These are phyloP conservation scores for Zygothrica quintamaculata DNA, from an alignment of 2,888 invertebrate genomes.

Conservation along the genomic window DNA sequence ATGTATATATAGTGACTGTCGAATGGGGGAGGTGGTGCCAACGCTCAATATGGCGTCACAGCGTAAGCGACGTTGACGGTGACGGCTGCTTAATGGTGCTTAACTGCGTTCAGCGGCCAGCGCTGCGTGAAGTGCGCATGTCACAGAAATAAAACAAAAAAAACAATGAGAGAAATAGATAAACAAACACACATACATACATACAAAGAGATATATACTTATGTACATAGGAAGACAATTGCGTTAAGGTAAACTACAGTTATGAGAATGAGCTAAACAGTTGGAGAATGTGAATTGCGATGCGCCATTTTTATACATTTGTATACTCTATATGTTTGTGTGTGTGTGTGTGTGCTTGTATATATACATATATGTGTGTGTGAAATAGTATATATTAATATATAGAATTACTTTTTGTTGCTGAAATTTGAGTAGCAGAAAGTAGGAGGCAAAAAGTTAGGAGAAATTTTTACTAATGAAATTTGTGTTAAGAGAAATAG, in stretches of 20 bases:
- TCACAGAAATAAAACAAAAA: conserved; percentile 47
- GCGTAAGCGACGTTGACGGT: conserved; percentile 19
- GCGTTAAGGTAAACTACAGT: conserved; percentile 43
- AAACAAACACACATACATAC: conserved; percentile 15
- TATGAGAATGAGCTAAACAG: conserved; percentile 34
- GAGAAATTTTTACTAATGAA: too few relatives aligned
- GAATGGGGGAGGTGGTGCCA: conserved; percentile 16
- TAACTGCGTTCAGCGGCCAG: conserved; percentile 53
- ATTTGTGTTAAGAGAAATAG: too few relatives aligned
- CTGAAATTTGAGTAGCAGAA: too few relatives aligned
- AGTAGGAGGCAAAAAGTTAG: too few relatives aligned
- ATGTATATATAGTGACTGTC: background rate
- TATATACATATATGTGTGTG: conserved; percentile 11
- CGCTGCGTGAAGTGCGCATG: conserved; percentile 77
- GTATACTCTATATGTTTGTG: too few relatives aligned
- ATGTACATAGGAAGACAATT: conserved; percentile 74
- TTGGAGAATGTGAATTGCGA: conserved; percentile 38
- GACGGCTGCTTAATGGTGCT: conserved; percentile 73
- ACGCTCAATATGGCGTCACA: conserved; percentile 72
- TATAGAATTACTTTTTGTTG: background rate
- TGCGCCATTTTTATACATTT: conserved; percentile 56
- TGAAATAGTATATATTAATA: conserved; percentile 2
- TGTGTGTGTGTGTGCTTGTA: background rate
- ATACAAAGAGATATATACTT: conserved; percentile 3
- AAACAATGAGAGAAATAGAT: conserved; percentile 28